Evolutionary conservation across 2,888 invertebrate genomes (phyloP), one percentile per base, ranked within the genome.

Genomic region (Scaeva pyrastri): DNA sequence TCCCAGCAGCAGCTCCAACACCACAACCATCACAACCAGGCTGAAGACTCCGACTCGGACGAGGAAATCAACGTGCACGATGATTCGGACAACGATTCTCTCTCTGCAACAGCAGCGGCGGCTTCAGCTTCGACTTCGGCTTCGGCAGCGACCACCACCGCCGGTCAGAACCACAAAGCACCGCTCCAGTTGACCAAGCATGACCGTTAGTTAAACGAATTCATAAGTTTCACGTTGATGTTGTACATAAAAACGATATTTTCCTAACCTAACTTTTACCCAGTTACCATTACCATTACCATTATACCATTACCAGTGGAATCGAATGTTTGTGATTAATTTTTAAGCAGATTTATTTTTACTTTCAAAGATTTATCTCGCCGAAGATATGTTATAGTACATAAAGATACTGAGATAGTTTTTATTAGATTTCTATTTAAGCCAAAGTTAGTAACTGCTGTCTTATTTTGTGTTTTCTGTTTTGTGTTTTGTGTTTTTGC

Each of bases 31-130:
- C 76, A 77, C n/a, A n/a, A n/a, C 45, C 41, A 66, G 62, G 87
- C 74, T n/a, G 91, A 90, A 85, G 92, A 90, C 73, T 92, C 92
- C 5, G 91, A 91, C 73, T 91, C 91, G 14, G 92, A 92, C 21
- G 97, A 97, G 96, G 97, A 97, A 93, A 97, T 97, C 90, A 97
- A 97, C 92, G 97, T 97, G 10, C 96, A 97, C 90, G 92, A 93
- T 77, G 97, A 97, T 89, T 79, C 94, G 92, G 91, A 91, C 70
- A 90, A 90, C 88, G 91, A 91, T 8, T 87, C 88, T 16, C 62
- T 85, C 23, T 83, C 86, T 8, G 88, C 88, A 31, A 76, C 88
- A 21, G 80, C 84, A 3, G n/a, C 52, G 12, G 31, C 74, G 10
- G 21, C 36, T 6, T n/a, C n/a, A n/a, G 19, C 62, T 88, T 80